Evolutionary conservation across 2,113 vertebrate genomes (phyloP).

Genomic region (Zosterops pallidus): DNA sequence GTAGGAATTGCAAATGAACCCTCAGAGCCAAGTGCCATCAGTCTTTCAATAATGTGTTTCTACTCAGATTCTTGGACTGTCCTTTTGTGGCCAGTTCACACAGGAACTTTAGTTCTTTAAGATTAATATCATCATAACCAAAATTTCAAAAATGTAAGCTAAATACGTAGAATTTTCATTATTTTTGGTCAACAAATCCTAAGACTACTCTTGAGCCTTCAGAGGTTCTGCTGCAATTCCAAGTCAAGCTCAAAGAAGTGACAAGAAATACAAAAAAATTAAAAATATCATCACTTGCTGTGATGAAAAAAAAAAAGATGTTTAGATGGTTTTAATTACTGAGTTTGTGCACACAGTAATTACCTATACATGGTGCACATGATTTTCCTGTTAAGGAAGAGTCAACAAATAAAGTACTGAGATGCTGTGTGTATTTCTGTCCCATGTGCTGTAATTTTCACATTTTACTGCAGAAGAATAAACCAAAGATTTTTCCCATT

Average conservation of each 20-base stretch:
- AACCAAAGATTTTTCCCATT: not conserved
- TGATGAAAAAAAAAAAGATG: not conserved
- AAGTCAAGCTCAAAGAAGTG: not conserved
- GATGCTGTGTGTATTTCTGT: not conserved
- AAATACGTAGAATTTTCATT: not conserved
- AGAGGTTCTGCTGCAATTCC: not conserved
- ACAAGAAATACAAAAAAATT: not conserved
- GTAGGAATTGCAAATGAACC: not conserved
- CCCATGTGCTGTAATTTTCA: not conserved
- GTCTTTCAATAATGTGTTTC: not conserved
- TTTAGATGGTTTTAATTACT: not conserved
- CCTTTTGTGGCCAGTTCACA: not conserved
- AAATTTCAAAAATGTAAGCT: not conserved
- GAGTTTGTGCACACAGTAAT: not conserved
- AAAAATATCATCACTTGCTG: not conserved
- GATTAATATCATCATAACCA: not conserved
- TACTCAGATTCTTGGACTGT: not conserved
- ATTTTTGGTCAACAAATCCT: not conserved
- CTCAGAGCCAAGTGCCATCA: not conserved
- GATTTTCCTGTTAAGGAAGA: not conserved
- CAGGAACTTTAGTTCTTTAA: not conserved
- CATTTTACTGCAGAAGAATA: not conserved
- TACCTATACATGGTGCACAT: not conserved
- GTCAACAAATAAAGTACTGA: not conserved
- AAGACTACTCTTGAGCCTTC: accelerated